Base-by-base conservation (phyloP, 2,797 vertebrate genomes). In the Cynopterus sphinx region DNA sequence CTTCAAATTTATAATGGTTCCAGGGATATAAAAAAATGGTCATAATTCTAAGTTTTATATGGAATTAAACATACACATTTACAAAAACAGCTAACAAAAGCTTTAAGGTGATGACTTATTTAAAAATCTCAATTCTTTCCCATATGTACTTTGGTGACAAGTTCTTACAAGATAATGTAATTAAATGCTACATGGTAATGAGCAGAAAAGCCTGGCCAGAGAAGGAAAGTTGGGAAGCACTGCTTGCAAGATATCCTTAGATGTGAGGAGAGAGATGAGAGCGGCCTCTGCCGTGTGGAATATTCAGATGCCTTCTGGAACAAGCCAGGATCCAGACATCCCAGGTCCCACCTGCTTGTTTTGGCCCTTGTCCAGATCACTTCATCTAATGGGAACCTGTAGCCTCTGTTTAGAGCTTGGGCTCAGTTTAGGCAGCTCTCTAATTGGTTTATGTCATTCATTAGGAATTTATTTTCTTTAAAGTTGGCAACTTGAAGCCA, bases 381-480 rank as follows among this genome's bases (percentile, higher is more conserved):
- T 93, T 26, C 55, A 9, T 57, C 89, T 89, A 55, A 71, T 24
- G 84, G 59, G 93, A 88, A 49, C 24, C 90, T 84, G 61, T 33
- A 91, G 49, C 93, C 93, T 87, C 92, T 75, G 81, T 0, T 87
- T 95, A 82, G 96, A 85, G 15, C 26, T 46, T 87, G 88, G 59
- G 55, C 96, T 97, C 51, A 16, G 70, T 41, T 63, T 86, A 75
- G 95, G 97, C 96, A 96, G 59, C 39, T 97, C 92, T 97, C 90
- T 91, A 90, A 87, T 95, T 94, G 86, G 92, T 26, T 96, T 95
- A 57, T 95, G 92, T 93, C 97, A 98, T 97, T 98, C 95, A 89
- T 93, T 91, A 97, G 94, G 97, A 97, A 97, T 94, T 96, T 84
- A 73, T 90, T 88, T 49, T 92, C 91, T 97, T 96, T 97, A 96